Base-by-base conservation (phyloP, 2,888 invertebrate genomes). In the Argyresthia goedartella region DNA sequence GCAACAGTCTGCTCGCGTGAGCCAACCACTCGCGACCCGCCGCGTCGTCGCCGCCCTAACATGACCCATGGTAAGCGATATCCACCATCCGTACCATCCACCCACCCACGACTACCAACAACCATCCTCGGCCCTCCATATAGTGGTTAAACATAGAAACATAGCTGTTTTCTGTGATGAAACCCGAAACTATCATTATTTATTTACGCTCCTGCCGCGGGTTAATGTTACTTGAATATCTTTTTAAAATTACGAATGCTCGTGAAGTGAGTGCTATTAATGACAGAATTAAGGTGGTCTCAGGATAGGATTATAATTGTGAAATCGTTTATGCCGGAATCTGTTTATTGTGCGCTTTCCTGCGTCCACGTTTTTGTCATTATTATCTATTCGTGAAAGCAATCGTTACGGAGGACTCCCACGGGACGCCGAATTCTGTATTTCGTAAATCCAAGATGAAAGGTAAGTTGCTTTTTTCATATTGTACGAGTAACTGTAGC, bases 1-100 rank as follows among this genome's bases (percentile, higher is more conserved):
- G 84, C 84, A 85, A 85, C 84, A 85, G 84, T 85, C 81, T 82
- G 82, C 74, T 76, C 77, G 76, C 75, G 82, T 76, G 76, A 72
- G 76, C 80, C 79, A 70, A 25, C 58, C 69, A 71, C 67, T 67
- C 69, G 71, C 76, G 66, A 70, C 66, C 68, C 69, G 69, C 63
- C 66, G 60, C 62, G 63, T 64, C 63, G 63, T 63, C 72, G 66
- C 62, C 67, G 71, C 76, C 68, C 59, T 72, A 76, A 68, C 71
- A 82, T 84, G 81, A 68, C 74, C 68, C 70, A 79, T 76, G 82
- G 85, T 84, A 82, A 84, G 80, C 76, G 66, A 62, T 60, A 58
- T 62, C 60, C 43, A 50, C 50, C 50, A 14, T 36, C 49, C 36
- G 41, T 16, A 50, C 41, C 50, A 25, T 39, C 16, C 36, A 49